phyloP scores from a whole-genome alignment of 1,140 invertebrate genomes.

The Rhopalosiphum maidis region DNA sequence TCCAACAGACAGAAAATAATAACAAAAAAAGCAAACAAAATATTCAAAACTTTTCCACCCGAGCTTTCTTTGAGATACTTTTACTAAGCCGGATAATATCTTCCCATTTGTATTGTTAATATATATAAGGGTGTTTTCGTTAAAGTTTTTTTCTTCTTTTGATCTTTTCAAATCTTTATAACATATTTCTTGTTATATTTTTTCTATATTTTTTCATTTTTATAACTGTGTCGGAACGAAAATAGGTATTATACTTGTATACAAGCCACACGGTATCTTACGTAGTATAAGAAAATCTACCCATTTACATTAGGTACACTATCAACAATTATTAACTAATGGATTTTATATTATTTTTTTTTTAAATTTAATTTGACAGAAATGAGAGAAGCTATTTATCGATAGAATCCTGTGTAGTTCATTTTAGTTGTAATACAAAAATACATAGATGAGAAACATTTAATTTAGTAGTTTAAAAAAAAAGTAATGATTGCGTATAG shows the following conservation, averaged over 20 bases:
- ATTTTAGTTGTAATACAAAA: not conserved
- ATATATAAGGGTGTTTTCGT: not conserved
- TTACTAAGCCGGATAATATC: slow-evolving; percentile 27
- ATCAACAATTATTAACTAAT: not conserved
- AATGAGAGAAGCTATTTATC: not conserved
- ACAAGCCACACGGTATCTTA: not conserved
- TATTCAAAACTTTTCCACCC: not conserved
- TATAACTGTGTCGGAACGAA: not conserved
- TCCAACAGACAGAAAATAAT: not conserved
- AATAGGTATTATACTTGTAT: not conserved
- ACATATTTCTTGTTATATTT: not conserved
- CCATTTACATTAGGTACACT: not conserved
- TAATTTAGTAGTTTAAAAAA: not conserved
- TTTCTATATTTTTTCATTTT: not conserved
- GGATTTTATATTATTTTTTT: not conserved
- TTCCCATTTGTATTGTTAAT: slow-evolving; percentile 13
- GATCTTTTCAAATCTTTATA: not conserved
- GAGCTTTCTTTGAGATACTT: slow-evolving; percentile 18
- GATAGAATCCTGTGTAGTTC: rapidly evolving
- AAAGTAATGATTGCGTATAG: not conserved
- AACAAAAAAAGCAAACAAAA: not conserved
- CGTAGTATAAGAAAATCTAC: not conserved
- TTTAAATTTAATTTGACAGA: not conserved
- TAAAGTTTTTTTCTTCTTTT: not conserved
- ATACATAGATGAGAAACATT: not conserved